A percentile compares a stretch with the other conserved stretches of the same genome.
phyloP scores from a whole-genome alignment of 2,113 vertebrate genomes.

The Montifringilla adamsi region DNA sequence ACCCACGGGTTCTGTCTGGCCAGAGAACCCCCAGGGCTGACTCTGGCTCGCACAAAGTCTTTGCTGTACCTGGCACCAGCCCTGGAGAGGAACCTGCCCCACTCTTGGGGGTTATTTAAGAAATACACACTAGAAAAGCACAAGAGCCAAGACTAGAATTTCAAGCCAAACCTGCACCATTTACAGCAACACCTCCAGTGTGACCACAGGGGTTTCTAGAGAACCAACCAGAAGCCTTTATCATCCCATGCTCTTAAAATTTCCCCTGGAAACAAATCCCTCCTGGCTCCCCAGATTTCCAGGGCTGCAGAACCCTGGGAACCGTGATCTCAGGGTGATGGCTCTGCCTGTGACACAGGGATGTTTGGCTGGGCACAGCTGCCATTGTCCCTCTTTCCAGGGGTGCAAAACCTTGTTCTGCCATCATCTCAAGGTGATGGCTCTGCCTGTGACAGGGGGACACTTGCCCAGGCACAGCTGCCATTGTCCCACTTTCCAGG shows the following conservation, averaged over 20 bases:
- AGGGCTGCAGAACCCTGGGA: not conserved
- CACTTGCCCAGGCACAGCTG: not conserved
- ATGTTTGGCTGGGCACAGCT: accelerated
- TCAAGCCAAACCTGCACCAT: not conserved
- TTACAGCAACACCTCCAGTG: not conserved
- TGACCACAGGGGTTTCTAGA: not conserved
- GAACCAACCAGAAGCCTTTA: not conserved
- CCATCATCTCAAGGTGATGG: too few species aligned
- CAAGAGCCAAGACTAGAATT: not conserved
- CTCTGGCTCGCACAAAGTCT: not conserved
- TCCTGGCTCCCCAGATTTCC: not conserved
- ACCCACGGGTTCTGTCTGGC: not conserved
- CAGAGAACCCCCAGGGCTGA: not conserved
- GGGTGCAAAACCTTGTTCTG: not conserved
- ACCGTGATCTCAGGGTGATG: not conserved
- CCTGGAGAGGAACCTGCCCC: not conserved
- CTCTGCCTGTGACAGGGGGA: accelerated
- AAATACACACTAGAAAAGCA: not conserved
- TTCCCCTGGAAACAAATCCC: not conserved
- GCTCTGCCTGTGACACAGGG: not conserved
- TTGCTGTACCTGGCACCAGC: not conserved
- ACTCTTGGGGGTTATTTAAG: not conserved
- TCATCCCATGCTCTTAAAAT: not conserved
- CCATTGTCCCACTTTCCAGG: not conserved
- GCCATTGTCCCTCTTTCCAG: not conserved